These are phyloP conservation scores for Echiichthys vipera DNA, from an alignment of 2,797 vertebrate genomes.

Conservation along the genomic window DNA sequence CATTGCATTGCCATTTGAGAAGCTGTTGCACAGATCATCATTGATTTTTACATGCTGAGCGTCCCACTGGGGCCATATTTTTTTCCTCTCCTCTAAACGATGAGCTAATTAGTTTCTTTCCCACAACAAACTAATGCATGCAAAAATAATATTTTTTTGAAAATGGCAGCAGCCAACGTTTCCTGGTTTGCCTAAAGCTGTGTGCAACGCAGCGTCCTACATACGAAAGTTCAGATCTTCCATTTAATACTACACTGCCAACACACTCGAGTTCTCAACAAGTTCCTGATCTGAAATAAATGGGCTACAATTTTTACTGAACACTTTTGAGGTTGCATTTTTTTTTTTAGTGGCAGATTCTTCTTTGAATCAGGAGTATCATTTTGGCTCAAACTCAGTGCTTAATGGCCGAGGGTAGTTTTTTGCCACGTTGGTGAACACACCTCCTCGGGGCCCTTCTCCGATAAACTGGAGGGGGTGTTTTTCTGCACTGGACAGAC, in stretches of 20 bases:
- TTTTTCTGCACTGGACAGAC: constrained; percentile 56
- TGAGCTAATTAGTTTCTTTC: constrained; percentile 48
- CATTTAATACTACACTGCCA: neutral
- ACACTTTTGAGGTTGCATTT: neutral
- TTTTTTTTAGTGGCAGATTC: neutral
- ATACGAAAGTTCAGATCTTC: constrained; percentile 13
- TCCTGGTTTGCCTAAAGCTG: constrained; percentile 9
- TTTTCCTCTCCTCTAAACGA: constrained; percentile 28
- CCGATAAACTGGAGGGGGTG: constrained; percentile 38
- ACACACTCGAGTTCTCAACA: constrained; percentile 1
- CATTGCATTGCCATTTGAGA: constrained; percentile 39
- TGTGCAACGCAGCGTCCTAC: constrained; percentile 1
- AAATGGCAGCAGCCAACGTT: constrained; percentile 18
- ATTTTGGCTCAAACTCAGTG: constrained; percentile 37
- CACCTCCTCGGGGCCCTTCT: constrained; percentile 33
- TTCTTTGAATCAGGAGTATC: neutral
- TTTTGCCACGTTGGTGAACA: constrained; percentile 59
- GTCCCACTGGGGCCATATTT: constrained; percentile 21
- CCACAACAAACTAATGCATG: constrained; percentile 43
- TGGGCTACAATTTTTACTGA: constrained; percentile 7
- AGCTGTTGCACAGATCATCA: constrained; percentile 57
- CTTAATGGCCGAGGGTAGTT: constrained; percentile 6
- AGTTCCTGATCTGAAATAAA: neutral
- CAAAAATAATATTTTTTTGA: constrained; percentile 21
- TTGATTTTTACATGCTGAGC: constrained; percentile 60